Conservation (phyloP, 2,797 vertebrate species). For the Cygnus olor region DNA sequence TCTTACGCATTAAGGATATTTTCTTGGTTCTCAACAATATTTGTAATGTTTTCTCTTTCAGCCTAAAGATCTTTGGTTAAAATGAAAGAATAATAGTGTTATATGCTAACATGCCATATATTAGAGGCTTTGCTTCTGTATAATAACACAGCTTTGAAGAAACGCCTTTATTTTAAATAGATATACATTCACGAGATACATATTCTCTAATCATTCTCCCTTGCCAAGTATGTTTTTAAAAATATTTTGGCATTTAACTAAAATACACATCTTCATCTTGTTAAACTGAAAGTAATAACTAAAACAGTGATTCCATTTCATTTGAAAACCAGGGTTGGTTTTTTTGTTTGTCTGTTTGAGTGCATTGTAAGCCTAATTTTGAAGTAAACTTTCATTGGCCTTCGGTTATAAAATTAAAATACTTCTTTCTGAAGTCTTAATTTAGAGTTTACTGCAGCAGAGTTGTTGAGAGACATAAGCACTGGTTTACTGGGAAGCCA, state of each 20-base stretch:
- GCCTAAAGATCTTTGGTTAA: not conserved
- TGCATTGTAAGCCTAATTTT: not conserved
- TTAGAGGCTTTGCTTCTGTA: not conserved
- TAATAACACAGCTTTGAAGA: not conserved
- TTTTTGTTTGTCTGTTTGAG: not conserved
- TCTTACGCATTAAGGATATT: not conserved
- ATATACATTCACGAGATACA: not conserved
- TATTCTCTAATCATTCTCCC: not conserved
- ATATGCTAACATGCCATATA: not conserved
- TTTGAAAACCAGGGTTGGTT: not conserved
- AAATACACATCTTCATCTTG: conserved; percentile 13
- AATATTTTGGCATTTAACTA: conserved; percentile 44
- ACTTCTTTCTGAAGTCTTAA: not conserved
- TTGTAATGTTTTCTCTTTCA: not conserved
- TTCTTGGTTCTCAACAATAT: not conserved
- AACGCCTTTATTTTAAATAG: not conserved
- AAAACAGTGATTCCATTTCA: not conserved
- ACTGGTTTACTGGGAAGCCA: accelerated
- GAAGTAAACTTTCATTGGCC: not conserved
- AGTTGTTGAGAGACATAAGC: not conserved
- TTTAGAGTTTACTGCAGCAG: not conserved
- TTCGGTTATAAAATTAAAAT: not conserved
- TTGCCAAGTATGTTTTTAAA: conserved; percentile 19
- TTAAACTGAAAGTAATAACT: not conserved
- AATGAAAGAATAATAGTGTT: not conserved